Percentiles rank a stretch among this genome's conserved stretches.
phyloP scores from a whole-genome alignment of 2,113 vertebrate genomes.

The Apteryx owenii region DNA sequence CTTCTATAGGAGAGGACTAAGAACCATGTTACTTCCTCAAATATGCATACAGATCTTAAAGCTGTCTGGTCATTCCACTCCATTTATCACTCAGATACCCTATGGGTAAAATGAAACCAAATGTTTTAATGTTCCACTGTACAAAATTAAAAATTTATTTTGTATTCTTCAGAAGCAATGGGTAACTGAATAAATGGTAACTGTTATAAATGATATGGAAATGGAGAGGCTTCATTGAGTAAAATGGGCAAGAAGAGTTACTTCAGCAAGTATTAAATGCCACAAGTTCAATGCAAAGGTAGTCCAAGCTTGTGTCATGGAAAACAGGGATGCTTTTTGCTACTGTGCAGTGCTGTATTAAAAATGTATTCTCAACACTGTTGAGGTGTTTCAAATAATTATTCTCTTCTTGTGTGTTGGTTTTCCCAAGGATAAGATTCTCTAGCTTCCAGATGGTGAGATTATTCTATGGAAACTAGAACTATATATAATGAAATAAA shows the following conservation, averaged over 20 bases:
- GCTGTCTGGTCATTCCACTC: not conserved
- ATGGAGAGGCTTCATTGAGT: not conserved
- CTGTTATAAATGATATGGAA: not conserved
- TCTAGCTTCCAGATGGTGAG: not conserved
- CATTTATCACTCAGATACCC: not conserved
- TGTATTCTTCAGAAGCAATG: not conserved
- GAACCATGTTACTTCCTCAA: not conserved
- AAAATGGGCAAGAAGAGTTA: not conserved
- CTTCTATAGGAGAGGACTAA: not conserved
- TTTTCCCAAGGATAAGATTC: not conserved
- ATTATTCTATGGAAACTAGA: not conserved
- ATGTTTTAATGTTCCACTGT: not conserved
- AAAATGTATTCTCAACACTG: not conserved
- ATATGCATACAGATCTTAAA: not conserved
- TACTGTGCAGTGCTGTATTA: not conserved
- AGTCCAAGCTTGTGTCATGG: not conserved
- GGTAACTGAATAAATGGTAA: not conserved
- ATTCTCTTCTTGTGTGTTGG: not conserved
- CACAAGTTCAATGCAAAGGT: fast-evolving
- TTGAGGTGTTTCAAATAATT: not conserved
- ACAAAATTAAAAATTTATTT: not conserved
- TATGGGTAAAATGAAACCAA: not conserved
- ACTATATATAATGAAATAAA: not conserved
- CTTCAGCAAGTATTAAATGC: not conserved
- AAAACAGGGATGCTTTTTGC: not conserved